Evolutionary conservation across 2,888 invertebrate species (phyloP), one percentile per base, ranked within the genome.

Genomic region (Pristionchus fissidentatus): DNA sequence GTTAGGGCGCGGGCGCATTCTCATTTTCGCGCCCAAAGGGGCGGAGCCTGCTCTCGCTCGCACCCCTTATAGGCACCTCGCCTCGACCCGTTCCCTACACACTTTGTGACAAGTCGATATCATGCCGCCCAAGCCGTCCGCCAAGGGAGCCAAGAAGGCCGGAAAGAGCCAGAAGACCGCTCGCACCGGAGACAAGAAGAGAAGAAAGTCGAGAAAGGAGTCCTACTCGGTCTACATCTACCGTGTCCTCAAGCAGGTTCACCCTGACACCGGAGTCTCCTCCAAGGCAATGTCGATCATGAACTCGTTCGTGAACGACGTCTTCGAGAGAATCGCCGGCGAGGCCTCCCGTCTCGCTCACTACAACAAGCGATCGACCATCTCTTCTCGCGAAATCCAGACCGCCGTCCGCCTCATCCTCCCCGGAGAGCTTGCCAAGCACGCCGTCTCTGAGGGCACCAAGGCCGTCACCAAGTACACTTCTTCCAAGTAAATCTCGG

Each of bases 271-370:
- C 66, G 95, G 95, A 0, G 95, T 95, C 81, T 95, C 95, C 0
- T 94, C 94, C 41, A 95, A 95, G 88, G 95, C 95, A 0, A 95
- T 95, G 95, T 92, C 94, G 87, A 95, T 95, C 87, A 95, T 95
- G 95, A 95, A 95, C 88, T 95, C 94, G 89, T 95, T 95, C 86
- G 95, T 96, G 0, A 95, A 95, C 88, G 95, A 96, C 88, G 95
- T 95, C 90, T 94, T 96, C 90, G 95, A 96, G 91, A 94, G 95
- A 66, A 95, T 96, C 73, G 95, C 95, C 0, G 93, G 94, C 0
- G 92, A 92, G 83, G 89, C 92, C 26, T 89, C 89, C 32, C 94
- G 94, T 79, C 91, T 95, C 84, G 95, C 95, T 0, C 94, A 94
- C 15, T 95, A 95, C 91, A 94, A 94, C 86, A 95, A 95, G 92